Base-by-base conservation (phyloP, 1,140 invertebrate genomes). In the Vanessa atalanta region DNA sequence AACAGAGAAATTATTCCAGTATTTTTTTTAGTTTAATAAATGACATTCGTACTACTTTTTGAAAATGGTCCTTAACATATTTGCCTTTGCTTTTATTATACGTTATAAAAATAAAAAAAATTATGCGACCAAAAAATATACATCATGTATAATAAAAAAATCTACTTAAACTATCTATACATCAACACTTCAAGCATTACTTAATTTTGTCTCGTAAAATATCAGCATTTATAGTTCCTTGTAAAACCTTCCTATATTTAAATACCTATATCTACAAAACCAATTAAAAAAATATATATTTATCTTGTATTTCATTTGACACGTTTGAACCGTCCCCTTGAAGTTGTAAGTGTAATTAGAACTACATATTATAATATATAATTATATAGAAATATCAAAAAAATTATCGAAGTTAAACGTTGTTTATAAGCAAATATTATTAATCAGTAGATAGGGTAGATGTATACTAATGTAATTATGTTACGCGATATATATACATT, bases 261-360 rank as follows among this genome's bases (percentile, higher is more conserved):
- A 60, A 61, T 15, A 37, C 31, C 7, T 23, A 15, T 26, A 60
- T 20, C n/a, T 57, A 53, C 31, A 51, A 71, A 9, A 64, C 69
- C 48, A 71, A 71, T 71, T 61, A 31, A 48, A 55, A 70, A 55
- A 15, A 68, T n/a, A 69, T 65, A 71, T 70, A 50, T 47, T 63
- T 57, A 57, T 47, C 75, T 69, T 72, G 68, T 81, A 76, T 83
- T 87, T 88, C 75, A 78, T 84, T 88, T 88, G 65, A 84, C 77
- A 83, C 76, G 82, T 84, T 78, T 83, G 78, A 85, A 84, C 88
- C 88, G 88, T 89, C 88, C 88, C 88, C 88, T 85, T 82, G 78
- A 82, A 88, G 81, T 87, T 86, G 84, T 88, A 86, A 86, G 79
- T 81, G 79, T 72, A 76, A 69, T 53, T 70, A 70, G 37, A 73